These are phyloP conservation scores for Cyprinodon tularosa DNA, from an alignment of 2,113 vertebrate species.

Conservation along the genomic window DNA sequence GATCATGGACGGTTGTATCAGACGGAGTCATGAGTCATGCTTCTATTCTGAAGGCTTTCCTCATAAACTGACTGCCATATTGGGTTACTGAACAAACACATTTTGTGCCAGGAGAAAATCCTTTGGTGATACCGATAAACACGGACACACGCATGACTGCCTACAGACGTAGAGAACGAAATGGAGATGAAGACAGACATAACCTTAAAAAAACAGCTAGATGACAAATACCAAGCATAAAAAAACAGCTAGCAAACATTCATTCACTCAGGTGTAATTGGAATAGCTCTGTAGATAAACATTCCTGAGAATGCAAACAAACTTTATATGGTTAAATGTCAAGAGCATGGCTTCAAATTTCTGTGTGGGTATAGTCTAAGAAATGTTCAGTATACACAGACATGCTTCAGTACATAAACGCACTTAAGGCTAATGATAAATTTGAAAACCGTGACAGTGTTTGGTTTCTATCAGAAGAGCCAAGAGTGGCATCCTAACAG, in stretches of 20 bases:
- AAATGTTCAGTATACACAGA: neutral
- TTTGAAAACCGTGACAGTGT: neutral
- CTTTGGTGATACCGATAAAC: constrained; percentile 79
- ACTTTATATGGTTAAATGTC: neutral
- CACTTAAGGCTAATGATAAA: neutral
- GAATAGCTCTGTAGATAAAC: constrained; percentile 39
- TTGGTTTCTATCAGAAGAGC: neutral
- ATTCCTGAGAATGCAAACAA: neutral
- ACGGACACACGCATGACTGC: constrained; percentile 39
- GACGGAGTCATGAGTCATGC: constrained; percentile 75
- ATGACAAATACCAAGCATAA: constrained; percentile 11
- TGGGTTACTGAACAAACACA: constrained; percentile 79
- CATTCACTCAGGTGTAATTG: constrained; percentile 8
- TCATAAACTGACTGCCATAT: constrained; percentile 70
- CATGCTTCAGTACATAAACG: constrained; percentile 20
- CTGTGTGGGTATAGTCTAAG: constrained; percentile 1
- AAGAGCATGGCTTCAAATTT: neutral
- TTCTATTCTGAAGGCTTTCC: constrained; percentile 74
- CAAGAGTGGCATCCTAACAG: constrained; percentile 1
- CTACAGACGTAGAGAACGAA: constrained; percentile 21
- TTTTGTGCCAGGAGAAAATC: constrained; percentile 72
- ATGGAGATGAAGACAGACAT: constrained; percentile 25
- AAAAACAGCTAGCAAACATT: constrained; percentile 2
- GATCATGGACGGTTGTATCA: constrained; percentile 70
- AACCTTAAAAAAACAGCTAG: constrained; percentile 9